These are phyloP conservation scores for Monoplex corrugatus DNA, from an alignment of 2,888 invertebrate species.

Conservation along the genomic window DNA sequence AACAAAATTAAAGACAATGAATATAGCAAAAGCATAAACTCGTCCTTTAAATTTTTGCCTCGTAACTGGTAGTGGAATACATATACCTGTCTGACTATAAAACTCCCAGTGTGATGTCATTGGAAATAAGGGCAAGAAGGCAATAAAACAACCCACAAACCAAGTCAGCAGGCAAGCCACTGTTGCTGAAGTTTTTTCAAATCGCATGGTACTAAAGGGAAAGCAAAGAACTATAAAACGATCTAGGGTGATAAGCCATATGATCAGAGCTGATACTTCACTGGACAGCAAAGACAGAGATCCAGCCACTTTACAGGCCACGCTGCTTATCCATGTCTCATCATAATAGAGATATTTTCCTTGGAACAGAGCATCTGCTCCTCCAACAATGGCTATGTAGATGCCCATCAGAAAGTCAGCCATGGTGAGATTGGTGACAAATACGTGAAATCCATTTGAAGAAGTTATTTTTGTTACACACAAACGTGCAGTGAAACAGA, in stretches of 20 bases:
- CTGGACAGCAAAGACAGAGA: slow-evolving; percentile 32
- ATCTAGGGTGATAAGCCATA: slow-evolving; percentile 26
- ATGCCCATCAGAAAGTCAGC: slow-evolving; percentile 29
- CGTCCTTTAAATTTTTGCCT: neutral
- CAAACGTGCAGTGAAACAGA: slow-evolving; percentile 9
- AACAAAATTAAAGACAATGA: neutral
- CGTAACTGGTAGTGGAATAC: slow-evolving; percentile 14
- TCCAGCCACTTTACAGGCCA: slow-evolving; percentile 3
- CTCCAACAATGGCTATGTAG: neutral
- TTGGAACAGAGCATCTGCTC: neutral
- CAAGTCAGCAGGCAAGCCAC: neutral
- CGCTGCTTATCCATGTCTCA: neutral
- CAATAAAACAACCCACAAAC: neutral
- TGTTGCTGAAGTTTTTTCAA: neutral
- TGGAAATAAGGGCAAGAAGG: neutral
- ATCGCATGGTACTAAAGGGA: neutral
- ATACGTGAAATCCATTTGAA: slow-evolving; percentile 5
- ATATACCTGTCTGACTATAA: slow-evolving; percentile 29
- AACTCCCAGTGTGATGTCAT: slow-evolving; percentile 23
- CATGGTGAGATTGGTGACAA: slow-evolving; percentile 21
- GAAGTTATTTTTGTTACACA: neutral
- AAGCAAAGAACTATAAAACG: slow-evolving; percentile 17
- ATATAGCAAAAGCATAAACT: neutral
- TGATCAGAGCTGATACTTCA: slow-evolving; percentile 26
- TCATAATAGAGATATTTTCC: neutral